Base-by-base conservation (phyloP, 2,113 vertebrate genomes). In the Sceloporus undulatus region DNA sequence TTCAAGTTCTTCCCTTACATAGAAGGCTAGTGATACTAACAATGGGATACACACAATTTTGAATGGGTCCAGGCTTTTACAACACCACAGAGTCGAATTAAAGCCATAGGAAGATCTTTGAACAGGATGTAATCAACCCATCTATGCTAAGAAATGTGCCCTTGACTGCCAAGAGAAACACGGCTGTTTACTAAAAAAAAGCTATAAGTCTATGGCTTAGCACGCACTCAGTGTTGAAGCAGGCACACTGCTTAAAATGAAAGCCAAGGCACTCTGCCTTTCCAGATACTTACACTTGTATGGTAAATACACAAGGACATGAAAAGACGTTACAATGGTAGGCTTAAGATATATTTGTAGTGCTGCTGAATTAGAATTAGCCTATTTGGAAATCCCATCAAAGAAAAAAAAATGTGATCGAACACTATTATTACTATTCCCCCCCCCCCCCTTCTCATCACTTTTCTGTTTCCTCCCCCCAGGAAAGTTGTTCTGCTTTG, bases 101-200 rank as follows among this genome's bases (percentile, higher is more conserved):
- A 93, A 95, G 87, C 85, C 84, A 85, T 71, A 86, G 88, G 87
- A 88, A 95, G 95, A 95, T 94, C 93, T 93, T 91, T 89, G 87
- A 92, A 94, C 95, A 96, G 96, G 94, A 97, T 96, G 95, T 95
- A 95, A 96, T 96, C 95, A 94, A 87, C 95, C 65, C 71, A 92
- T 94, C 93, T 94, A 65, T 95, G 75, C 90, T 95, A 94, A 91
- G 94, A 95, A 96, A 96, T 90, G 89, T 91, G 93, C 80, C 21
- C 94, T 87, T 52, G 25, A 90, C 86, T 87, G 96, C 97, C 96
- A 97, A 96, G 93, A 94, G 94, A 96, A 96, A 94, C 91, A 96
- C 48, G 78, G 79, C 38, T 68, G 0, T 95, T 96, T 95, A 93
- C 91, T 93, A 93, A 65, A 56, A 92, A 56, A 92, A 88, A 82